Base-by-base conservation (phyloP, 2,888 invertebrate genomes). In the Baronia brevicornis region DNA sequence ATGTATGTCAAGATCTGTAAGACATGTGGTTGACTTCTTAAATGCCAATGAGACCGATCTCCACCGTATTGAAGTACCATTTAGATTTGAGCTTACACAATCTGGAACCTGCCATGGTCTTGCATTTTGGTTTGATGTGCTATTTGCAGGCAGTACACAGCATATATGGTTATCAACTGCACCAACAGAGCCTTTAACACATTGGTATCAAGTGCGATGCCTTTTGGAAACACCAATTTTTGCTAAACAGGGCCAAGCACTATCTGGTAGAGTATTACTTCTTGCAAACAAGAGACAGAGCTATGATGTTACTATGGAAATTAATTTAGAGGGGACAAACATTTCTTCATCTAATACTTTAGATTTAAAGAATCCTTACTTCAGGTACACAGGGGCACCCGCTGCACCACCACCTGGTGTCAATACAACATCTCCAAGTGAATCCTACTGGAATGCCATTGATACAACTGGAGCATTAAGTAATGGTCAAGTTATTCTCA, bases 51-150 rank as follows among this genome's bases (percentile, higher is more conserved):
- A 98, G 86, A 91, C 92, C 50, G 97, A 98, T 73, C 88, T 99
- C 54, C 96, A 98, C 74, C 90, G 91, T 58, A 98, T 99, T 67
- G 94, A 96, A 73, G 95, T 99, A 55, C 97, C 98, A 24, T 88
- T 98, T 43, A 92, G 95, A 70, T 98, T 97, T 84, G 93, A 93
- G 56, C 87, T 97, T 50, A 86, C 94, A 50, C 95, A 96, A 72
- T 93, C 97, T 0, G 97, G 97, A 12, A 95, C 96, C 28, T 94
- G 98, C 47, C 98, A 99, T 60, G 98, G 98, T 1, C 84, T 99
- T 43, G 98, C 98, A 8, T 98, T 99, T 84, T 99, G 99, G 98
- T 99, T 99, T 71, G 98, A 99, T 80, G 98, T 98, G 11, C 92
- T 97, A 45, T 98, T 99, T 78, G 90, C 94, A 37, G 98, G 98